Percentiles rank a stretch among this genome's conserved stretches.
Conservation (phyloP, 2,888 invertebrate genomes). For the Lysandra coridon region DNA sequence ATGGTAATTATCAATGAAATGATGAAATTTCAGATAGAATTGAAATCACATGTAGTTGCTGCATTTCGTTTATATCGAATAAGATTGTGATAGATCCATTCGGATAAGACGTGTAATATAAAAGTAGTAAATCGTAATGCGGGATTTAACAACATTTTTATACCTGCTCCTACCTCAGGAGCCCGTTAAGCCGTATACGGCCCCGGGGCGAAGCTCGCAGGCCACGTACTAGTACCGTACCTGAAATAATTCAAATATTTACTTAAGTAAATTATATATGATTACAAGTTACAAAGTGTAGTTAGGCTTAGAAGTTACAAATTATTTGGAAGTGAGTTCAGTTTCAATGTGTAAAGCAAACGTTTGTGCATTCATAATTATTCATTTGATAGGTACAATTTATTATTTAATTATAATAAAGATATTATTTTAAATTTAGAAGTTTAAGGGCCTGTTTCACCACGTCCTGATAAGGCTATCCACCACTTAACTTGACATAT, state of each 20-base stretch:
- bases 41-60: neutral
- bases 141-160: neutral
- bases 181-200: neutral
- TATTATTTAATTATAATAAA: no score
- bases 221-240: neutral
- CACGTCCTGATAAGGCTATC: no score
- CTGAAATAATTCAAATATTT: constrained; percentile 6
- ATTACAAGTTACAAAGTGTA: neutral
- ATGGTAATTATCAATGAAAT: no score
- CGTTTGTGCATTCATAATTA: no score
- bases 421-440: no score
- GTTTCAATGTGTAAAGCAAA: no score
- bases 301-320: neutral
- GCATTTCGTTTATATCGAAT: neutral
- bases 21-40: no score
- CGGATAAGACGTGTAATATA: neutral
- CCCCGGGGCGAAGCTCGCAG: neutral
- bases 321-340: no score
- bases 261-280: neutral
- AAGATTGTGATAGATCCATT: neutral
- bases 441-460: no score
- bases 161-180: neutral
- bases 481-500: no score
- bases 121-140: neutral
- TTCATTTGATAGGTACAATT: no score